These are phyloP conservation scores for Drosophila pachea DNA, from an alignment of 1,140 invertebrate species.

Conservation along the genomic window DNA sequence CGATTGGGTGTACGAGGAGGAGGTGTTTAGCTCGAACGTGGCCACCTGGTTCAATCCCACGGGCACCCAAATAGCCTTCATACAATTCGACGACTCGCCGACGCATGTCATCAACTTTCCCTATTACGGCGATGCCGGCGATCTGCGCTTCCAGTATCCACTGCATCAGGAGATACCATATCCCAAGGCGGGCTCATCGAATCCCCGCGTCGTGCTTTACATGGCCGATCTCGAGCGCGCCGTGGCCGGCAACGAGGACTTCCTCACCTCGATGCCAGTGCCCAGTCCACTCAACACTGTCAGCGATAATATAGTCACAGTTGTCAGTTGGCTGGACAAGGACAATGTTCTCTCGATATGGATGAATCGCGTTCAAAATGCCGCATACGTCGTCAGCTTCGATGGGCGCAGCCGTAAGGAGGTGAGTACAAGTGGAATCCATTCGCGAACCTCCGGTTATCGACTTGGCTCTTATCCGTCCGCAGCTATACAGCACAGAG, in stretches of 20 bases:
- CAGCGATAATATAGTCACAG: slow-evolving; percentile 71
- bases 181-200: slow-evolving; percentile 85
- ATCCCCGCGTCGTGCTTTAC: slow-evolving; percentile 79
- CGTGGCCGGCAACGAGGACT: slow-evolving; percentile 33
- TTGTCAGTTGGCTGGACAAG: slow-evolving; percentile 86
- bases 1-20: slow-evolving; percentile 93
- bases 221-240: slow-evolving; percentile 57
- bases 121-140: slow-evolving; percentile 84
- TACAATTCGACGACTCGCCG: slow-evolving; percentile 89
- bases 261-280: slow-evolving; percentile 61
- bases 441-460: too few species aligned
- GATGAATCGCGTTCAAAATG: slow-evolving; percentile 93
- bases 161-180: slow-evolving; percentile 86
- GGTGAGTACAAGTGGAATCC: slow-evolving; percentile 30
- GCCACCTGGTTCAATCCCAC: slow-evolving; percentile 94
- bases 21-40: slow-evolving; percentile 90
- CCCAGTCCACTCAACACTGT: slow-evolving; percentile 64
- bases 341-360: slow-evolving; percentile 85
- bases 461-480: background rate
- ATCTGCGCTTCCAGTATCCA: slow-evolving; percentile 84
- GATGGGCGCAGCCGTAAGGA: slow-evolving; percentile 52
- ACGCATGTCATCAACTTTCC: slow-evolving; percentile 84
- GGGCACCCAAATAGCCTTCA: slow-evolving; percentile 89
- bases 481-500: slow-evolving; percentile 59
- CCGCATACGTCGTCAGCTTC: slow-evolving; percentile 66